These are phyloP conservation scores for Pecten maximus DNA, from an alignment of 2,888 invertebrate species.

Conservation along the genomic window DNA sequence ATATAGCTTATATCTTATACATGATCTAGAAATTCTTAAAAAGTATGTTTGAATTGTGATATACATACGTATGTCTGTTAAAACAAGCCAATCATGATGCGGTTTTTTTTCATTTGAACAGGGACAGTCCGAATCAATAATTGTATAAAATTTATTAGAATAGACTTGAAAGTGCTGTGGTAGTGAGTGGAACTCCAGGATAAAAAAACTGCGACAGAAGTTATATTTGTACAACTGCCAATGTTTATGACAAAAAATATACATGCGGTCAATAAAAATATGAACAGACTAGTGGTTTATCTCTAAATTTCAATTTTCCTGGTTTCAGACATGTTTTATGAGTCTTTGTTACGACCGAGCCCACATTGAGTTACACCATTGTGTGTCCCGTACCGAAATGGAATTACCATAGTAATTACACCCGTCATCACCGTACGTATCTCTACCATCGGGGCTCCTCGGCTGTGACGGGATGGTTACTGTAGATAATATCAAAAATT, in stretches of 20 bases:
- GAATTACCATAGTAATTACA: neutral
- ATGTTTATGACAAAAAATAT: neutral
- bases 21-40: too few relatives aligned
- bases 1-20: too few relatives aligned
- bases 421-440: neutral
- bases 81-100: too few relatives aligned
- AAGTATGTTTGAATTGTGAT: too few relatives aligned
- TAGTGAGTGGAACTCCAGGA: too few relatives aligned
- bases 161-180: too few relatives aligned
- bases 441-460: neutral
- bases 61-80: too few relatives aligned
- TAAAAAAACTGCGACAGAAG: neutral
- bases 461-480: neutral
- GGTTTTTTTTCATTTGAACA: too few relatives aligned
- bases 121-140: too few relatives aligned
- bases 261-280: neutral
- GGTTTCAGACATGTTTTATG: conserved; percentile 8
- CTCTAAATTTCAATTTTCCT: conserved; percentile 23
- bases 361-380: neutral
- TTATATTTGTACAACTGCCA: neutral
- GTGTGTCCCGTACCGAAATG: neutral
- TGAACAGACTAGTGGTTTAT: neutral
- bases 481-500: neutral
- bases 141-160: too few relatives aligned
- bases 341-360: conserved; percentile 10